Percentiles rank a stretch among this genome's conserved stretches.
phyloP scores from a whole-genome alignment of 2,797 vertebrate genomes.

The Crenichthys baileyi region DNA sequence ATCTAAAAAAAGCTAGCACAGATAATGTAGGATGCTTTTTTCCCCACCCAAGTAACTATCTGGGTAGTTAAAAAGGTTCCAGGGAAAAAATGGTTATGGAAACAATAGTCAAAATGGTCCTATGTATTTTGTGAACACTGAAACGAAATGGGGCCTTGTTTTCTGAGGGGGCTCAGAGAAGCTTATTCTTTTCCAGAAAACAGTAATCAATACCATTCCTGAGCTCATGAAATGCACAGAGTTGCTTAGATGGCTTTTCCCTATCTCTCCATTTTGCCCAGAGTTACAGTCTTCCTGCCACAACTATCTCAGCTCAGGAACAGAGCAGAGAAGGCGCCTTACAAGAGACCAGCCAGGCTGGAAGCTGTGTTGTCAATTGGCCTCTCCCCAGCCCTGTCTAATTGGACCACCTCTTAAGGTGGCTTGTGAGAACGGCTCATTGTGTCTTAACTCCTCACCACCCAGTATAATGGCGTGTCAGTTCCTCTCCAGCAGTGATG shows the following conservation, averaged over 20 bases:
- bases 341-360: constrained; percentile 80
- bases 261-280: constrained; percentile 67
- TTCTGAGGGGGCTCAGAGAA: constrained; percentile 17
- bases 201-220: constrained; percentile 79
- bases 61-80: neutral
- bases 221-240: constrained; percentile 63
- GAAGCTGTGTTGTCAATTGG: constrained; percentile 81
- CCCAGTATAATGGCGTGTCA: constrained; percentile 87
- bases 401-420: constrained; percentile 88
- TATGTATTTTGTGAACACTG: constrained; percentile 33
- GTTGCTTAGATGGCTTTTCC: constrained; percentile 76
- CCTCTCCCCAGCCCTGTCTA: constrained; percentile 84
- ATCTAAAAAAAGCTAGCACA: neutral
- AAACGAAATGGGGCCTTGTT: constrained; percentile 54
- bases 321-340: constrained; percentile 70
- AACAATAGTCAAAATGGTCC: neutral
- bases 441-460: constrained; percentile 88
- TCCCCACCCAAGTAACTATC: too few relatives aligned
- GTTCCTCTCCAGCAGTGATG: constrained; percentile 80
- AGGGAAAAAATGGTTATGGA: too few relatives aligned
- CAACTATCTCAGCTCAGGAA: constrained; percentile 86
- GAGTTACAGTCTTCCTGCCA: constrained; percentile 80
- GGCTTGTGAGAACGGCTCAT: constrained; percentile 91
- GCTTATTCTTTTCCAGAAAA: constrained; percentile 47
- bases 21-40: too few relatives aligned